A percentile compares a stretch with the other conserved stretches of the same genome.
Evolutionary conservation across 1,140 invertebrate genomes (phyloP).

Genomic region (Dendrolimus kikuchii): DNA sequence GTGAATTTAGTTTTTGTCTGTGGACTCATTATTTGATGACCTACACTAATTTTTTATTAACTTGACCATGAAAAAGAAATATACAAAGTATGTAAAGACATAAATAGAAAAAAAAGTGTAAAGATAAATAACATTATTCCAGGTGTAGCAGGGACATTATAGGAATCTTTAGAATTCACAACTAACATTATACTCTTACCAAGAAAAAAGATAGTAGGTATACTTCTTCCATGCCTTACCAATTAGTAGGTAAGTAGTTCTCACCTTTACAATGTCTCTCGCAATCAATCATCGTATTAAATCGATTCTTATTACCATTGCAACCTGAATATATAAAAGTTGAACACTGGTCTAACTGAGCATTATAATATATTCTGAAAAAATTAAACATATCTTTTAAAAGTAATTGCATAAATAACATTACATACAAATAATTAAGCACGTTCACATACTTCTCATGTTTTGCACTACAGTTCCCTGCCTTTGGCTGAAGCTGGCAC

Average conservation of each 20-base stretch:
- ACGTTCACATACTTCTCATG: constrained; percentile 16
- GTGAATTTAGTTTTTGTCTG: too few relatives aligned
- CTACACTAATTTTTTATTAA: too few relatives aligned
- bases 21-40: too few relatives aligned
- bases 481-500: constrained; percentile 27
- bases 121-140: too few relatives aligned
- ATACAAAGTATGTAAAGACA: too few relatives aligned
- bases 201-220: not conserved
- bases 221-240: not conserved
- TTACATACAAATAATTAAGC: not conserved
- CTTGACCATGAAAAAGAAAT: too few relatives aligned
- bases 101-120: too few relatives aligned
- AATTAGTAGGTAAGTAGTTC: not conserved
- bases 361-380: constrained; percentile 34
- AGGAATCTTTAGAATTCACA: too few relatives aligned
- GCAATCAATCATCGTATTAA: constrained; percentile 21
- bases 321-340: constrained; percentile 29
- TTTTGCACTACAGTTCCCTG: constrained; percentile 17
- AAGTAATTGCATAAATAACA: too few relatives aligned
- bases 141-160: too few relatives aligned
- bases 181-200: too few relatives aligned
- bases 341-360: constrained; percentile 20
- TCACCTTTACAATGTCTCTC: constrained; percentile 30
- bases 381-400: not conserved
- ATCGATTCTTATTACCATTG: constrained; percentile 31